Evolutionary conservation across 1,140 invertebrate genomes (phyloP).

Genomic region (Calliopsis andreniformis): DNA sequence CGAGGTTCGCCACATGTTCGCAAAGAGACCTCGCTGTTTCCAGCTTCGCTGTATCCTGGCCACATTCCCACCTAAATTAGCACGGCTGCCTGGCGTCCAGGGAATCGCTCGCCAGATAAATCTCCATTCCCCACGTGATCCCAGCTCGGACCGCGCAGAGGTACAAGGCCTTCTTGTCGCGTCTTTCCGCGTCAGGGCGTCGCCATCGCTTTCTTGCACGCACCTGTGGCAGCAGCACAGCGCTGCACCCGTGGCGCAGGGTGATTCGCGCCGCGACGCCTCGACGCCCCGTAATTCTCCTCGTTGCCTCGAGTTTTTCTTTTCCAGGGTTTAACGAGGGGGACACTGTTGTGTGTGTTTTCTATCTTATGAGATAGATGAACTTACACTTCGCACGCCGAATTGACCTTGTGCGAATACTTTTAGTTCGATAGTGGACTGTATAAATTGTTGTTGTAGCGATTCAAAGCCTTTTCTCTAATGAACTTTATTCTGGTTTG

Average conservation of each 20-base stretch:
- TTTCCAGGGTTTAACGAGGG: neutral
- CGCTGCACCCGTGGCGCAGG: neutral
- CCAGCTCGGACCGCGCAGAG: neutral
- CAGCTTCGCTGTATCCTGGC: neutral
- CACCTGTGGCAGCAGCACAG: neutral
- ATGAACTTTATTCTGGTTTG: too few species aligned
- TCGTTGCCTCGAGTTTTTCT: neutral
- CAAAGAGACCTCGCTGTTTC: too few species aligned
- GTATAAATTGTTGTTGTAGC: too few species aligned
- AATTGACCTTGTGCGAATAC: too few species aligned
- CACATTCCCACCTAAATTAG: neutral
- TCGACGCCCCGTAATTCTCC: neutral
- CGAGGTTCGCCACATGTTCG: too few species aligned
- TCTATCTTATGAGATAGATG: too few species aligned
- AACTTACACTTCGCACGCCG: too few species aligned
- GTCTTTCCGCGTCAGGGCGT: conserved; percentile 4
- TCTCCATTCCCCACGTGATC: neutral
- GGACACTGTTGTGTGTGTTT: too few species aligned
- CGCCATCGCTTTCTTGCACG: neutral
- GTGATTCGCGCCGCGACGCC: neutral
- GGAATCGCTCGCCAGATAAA: neutral
- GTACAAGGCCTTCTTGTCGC: conserved; percentile 1
- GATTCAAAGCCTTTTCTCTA: too few species aligned
- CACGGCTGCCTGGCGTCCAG: neutral
- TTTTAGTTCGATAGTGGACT: too few species aligned